phyloP scores from a whole-genome alignment of 2,888 invertebrate genomes.

The Sesia bembeciformis region DNA sequence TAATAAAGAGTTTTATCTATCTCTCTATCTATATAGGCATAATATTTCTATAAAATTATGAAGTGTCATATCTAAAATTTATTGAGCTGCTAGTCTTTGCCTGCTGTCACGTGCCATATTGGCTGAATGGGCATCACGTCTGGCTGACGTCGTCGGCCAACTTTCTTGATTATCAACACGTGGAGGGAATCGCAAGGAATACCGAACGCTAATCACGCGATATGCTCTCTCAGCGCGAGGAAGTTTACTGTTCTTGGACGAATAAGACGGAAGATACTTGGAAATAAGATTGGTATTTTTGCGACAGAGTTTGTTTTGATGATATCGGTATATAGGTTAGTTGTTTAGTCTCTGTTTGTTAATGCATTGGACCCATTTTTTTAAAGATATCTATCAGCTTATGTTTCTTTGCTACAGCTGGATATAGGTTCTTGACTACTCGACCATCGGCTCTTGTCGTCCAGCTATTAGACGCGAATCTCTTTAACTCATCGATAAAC shows the following conservation, averaged over 20 bases:
- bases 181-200: constrained; percentile 43
- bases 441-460: too few species aligned
- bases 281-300: background rate
- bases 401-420: too few species aligned
- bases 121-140: constrained; percentile 56
- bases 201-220: constrained; percentile 29
- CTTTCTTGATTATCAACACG: constrained; percentile 65
- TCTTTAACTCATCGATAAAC: too few species aligned
- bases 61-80: background rate
- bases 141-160: constrained; percentile 43
- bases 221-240: constrained; percentile 12
- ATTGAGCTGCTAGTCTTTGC: constrained; percentile 18
- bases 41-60: background rate
- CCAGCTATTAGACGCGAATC: too few species aligned
- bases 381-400: too few species aligned
- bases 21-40: too few species aligned
- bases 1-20: too few species aligned
- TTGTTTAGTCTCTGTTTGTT: too few species aligned
- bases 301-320: background rate
- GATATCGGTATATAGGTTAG: too few species aligned
- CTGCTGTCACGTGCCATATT: constrained; percentile 43
- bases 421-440: too few species aligned
- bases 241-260: constrained; percentile 16
- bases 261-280: background rate
- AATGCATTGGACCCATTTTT: too few species aligned